Evolutionary conservation across 1,140 invertebrate species (phyloP).

Genomic region (Drosophila pallidifrons): DNA sequence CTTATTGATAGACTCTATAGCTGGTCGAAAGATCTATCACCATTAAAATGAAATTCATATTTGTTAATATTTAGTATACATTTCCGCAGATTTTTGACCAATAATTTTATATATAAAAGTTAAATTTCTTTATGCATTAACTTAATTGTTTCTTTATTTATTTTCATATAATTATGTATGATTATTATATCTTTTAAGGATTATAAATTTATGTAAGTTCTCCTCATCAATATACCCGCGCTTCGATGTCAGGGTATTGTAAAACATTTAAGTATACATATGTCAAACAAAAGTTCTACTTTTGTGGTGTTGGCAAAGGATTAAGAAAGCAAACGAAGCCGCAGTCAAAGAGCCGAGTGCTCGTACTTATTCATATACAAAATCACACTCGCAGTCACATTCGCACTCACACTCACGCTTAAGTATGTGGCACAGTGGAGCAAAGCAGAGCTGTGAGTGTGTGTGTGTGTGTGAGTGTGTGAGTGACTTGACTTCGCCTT

Average conservation of each 20-base stretch:
- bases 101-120: too few relatives aligned
- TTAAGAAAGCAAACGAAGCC: constrained; percentile 21
- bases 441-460: background rate
- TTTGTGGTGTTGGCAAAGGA: constrained; percentile 33
- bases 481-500: constrained; percentile 28
- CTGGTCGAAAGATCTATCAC: too few relatives aligned
- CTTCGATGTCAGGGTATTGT: background rate
- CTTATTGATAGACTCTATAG: too few relatives aligned
- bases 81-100: background rate
- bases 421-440: constrained; percentile 40
- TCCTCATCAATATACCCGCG: background rate
- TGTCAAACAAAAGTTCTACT: constrained; percentile 12
- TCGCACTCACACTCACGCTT: constrained; percentile 3
- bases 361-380: background rate
- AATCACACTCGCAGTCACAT: constrained; percentile 2
- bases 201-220: background rate
- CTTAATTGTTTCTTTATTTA: too few relatives aligned
- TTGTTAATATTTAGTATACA: background rate
- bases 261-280: background rate
- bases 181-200: too few relatives aligned
- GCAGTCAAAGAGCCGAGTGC: constrained; percentile 33
- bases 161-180: too few relatives aligned
- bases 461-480: background rate
- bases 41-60: background rate
- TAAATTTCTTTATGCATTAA: too few relatives aligned